Conservation (phyloP, 2,888 invertebrate genomes). For the Tetanocera ferruginea region DNA sequence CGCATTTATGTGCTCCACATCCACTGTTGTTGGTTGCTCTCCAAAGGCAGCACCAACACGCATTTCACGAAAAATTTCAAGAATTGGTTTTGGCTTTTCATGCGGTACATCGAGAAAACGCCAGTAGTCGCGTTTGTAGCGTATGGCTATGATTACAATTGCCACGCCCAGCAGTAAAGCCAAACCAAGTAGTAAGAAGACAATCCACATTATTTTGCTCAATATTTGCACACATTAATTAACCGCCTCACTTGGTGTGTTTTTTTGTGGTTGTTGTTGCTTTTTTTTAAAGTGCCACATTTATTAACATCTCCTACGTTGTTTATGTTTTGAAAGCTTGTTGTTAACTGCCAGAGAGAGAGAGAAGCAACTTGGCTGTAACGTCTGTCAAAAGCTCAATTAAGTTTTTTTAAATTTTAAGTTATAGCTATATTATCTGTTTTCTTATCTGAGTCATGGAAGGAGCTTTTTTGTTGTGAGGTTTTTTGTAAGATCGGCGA, state of each 20-base stretch:
- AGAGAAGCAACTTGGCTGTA: not conserved
- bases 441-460: not conserved
- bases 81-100: conserved; percentile 58
- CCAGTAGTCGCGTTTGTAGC: conserved; percentile 64
- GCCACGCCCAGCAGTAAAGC: conserved; percentile 54
- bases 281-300: not conserved
- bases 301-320: not conserved
- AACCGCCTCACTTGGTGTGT: conserved; percentile 53
- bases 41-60: conserved; percentile 44
- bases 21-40: conserved; percentile 36
- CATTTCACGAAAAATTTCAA: conserved; percentile 54
- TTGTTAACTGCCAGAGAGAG: not conserved
- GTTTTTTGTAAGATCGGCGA: not conserved
- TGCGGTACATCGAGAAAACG: conserved; percentile 61
- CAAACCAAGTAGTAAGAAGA: conserved; percentile 58
- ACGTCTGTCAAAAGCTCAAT: not conserved
- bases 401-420: not conserved
- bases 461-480: not conserved
- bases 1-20: conserved; percentile 54
- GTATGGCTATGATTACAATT: conserved; percentile 51
- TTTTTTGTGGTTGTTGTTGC: not conserved
- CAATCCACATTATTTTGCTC: conserved; percentile 57
- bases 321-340: not conserved
- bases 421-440: not conserved
- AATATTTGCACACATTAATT: conserved; percentile 40